Conservation (phyloP, 2,888 invertebrate genomes). For the Tetrapedia diversipes region DNA sequence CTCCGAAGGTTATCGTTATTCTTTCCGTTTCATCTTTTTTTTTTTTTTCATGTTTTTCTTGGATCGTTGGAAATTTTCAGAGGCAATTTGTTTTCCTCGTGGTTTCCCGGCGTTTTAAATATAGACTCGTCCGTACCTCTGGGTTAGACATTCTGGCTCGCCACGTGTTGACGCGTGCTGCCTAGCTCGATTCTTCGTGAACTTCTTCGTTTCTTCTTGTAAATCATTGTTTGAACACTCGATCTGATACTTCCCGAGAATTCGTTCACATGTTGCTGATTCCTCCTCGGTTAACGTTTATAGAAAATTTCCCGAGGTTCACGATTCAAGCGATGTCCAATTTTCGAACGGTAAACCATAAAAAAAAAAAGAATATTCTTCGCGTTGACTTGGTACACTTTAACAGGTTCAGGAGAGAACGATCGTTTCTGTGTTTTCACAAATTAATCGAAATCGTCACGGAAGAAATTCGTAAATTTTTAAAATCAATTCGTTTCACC, state of each 20-base stretch:
- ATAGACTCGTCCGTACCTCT: constrained; percentile 42
- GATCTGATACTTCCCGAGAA: background rate
- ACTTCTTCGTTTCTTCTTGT: constrained; percentile 44
- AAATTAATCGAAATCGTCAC: no score
- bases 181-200: background rate
- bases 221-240: constrained; percentile 40
- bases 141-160: constrained; percentile 32
- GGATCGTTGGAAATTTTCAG: background rate
- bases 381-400: no score
- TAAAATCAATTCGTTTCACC: no score
- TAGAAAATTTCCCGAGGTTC: no score
- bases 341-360: no score
- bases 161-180: constrained; percentile 58
- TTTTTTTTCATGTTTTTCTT: background rate
- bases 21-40: background rate
- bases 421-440: no score
- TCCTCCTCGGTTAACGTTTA: no score
- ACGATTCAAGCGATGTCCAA: no score
- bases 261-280: background rate
- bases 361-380: no score
- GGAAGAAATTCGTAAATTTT: no score
- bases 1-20: background rate
- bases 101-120: constrained; percentile 38
- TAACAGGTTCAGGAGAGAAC: no score
- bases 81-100: constrained; percentile 1